Percentiles rank a stretch among this genome's conserved stretches.
Evolutionary conservation across 2,113 vertebrate species (phyloP).

Genomic region (Macroglossus sobrinus): DNA sequence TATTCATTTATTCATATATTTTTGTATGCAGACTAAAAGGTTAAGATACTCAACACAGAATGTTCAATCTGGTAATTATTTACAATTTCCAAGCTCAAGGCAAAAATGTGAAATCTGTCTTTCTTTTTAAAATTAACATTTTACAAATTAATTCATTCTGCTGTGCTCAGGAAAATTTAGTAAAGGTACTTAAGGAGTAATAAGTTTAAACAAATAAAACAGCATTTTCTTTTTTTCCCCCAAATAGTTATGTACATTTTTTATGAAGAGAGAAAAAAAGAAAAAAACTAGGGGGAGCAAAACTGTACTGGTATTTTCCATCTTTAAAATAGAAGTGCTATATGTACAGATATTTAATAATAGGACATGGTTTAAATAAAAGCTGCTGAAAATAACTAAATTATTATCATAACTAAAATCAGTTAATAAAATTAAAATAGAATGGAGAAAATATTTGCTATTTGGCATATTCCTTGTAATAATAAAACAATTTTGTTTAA

Average conservation of each 20-base stretch:
- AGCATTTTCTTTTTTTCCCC: background rate
- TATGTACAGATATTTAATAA: background rate
- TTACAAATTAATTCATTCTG: conserved; percentile 16
- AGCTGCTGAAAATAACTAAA: conserved; percentile 47
- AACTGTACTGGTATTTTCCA: background rate
- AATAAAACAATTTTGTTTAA: conserved; percentile 29
- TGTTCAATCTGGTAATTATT: background rate
- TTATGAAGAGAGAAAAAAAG: background rate
- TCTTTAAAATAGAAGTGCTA: conserved; percentile 32
- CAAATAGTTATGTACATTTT: background rate
- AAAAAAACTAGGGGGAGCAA: background rate
- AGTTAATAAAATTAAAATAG: conserved; percentile 42
- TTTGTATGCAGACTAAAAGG: background rate
- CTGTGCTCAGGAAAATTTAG: background rate
- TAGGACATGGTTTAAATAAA: conserved; percentile 39
- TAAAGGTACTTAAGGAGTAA: background rate
- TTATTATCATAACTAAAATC: conserved; percentile 36
- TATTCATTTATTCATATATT: background rate
- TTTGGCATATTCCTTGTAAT: background rate
- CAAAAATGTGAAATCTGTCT: background rate
- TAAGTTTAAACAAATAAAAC: background rate
- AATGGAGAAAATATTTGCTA: background rate
- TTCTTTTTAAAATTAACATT: background rate
- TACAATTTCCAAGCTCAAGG: conserved; percentile 4
- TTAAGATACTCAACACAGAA: background rate